These are phyloP conservation scores for Trogon surrucura DNA, from an alignment of 2,113 vertebrate species.

Conservation along the genomic window DNA sequence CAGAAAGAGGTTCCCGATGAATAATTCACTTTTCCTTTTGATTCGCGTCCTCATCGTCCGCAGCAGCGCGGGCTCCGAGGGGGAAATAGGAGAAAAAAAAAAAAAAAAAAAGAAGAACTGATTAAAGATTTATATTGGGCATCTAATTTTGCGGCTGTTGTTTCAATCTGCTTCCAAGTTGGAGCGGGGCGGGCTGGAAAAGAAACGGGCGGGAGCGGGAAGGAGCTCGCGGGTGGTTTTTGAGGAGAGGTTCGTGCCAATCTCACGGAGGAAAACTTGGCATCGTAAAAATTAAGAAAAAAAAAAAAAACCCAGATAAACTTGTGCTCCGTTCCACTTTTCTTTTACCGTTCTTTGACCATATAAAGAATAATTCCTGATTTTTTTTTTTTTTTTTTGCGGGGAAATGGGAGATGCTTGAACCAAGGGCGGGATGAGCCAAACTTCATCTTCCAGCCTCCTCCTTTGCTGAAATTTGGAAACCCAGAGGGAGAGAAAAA, in stretches of 20 bases:
- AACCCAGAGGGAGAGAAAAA: neutral
- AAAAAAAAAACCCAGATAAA: neutral
- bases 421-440: neutral
- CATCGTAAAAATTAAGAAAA: neutral
- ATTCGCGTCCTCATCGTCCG: neutral
- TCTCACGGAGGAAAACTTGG: neutral
- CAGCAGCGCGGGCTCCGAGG: neutral
- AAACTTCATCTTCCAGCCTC: neutral
- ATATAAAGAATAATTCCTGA: rapidly evolving
- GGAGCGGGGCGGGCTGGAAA: neutral
- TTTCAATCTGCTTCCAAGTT: neutral
- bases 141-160: neutral
- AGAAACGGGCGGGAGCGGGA: neutral
- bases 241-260: too few relatives aligned
- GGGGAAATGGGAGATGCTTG: neutral
- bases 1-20: neutral
- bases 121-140: constrained; percentile 22
- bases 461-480: rapidly evolving
- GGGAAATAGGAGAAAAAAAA: neutral
- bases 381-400: rapidly evolving
- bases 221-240: neutral
- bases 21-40: constrained; percentile 41
- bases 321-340: neutral
- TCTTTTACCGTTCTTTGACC: neutral
- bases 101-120: neutral